Evolutionary conservation across 2,797 vertebrate genomes (phyloP).

Genomic region (Cuculus canorus): DNA sequence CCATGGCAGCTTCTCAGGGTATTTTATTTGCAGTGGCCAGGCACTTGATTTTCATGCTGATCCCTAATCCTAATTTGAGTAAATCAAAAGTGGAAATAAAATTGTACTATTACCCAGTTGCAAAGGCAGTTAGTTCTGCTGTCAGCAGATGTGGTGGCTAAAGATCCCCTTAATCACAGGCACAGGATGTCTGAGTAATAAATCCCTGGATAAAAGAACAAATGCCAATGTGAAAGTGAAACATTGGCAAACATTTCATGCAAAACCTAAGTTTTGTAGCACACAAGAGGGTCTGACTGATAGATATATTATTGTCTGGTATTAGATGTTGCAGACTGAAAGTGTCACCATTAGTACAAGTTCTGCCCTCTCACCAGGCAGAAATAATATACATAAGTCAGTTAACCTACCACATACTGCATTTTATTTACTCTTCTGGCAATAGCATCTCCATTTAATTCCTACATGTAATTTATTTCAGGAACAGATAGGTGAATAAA

Average conservation of each 20-base stretch:
- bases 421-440: background rate
- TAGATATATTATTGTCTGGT: background rate
- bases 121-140: background rate
- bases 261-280: background rate
- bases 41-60: background rate
- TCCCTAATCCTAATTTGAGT: background rate
- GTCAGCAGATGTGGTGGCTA: background rate
- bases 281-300: background rate
- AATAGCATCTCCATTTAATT: background rate
- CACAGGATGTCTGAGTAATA: background rate
- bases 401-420: background rate
- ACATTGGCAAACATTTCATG: background rate
- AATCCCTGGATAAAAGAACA: background rate
- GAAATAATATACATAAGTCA: background rate
- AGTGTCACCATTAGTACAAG: background rate
- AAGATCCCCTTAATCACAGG: conserved; percentile 13
- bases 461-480: background rate
- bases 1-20: background rate
- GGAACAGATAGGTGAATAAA: background rate
- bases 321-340: background rate
- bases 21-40: background rate
- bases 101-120: conserved; percentile 1
- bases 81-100: conserved; percentile 40
- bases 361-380: background rate
- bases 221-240: background rate